phyloP scores from a whole-genome alignment of 2,797 vertebrate genomes.

The Stomatorhinus walkeri region DNA sequence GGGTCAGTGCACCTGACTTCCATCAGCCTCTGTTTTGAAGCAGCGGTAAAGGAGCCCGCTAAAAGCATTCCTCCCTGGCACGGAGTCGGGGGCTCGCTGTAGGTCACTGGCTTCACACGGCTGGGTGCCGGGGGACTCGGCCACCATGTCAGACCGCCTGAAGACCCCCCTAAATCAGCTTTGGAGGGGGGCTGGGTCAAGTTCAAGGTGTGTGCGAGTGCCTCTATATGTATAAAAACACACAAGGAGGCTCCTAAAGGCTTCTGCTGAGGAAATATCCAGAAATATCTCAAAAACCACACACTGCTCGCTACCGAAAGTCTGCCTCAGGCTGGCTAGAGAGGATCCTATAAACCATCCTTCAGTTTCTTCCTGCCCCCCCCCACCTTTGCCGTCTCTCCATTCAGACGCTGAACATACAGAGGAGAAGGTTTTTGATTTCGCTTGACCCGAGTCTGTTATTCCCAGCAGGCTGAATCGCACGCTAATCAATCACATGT shows the following conservation, averaged over 20 bases:
- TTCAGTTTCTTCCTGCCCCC: not conserved
- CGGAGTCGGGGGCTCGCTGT: conserved; percentile 24
- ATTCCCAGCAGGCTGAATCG: conserved; percentile 54
- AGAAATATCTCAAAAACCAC: not conserved
- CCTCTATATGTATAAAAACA: not conserved
- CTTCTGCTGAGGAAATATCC: not conserved
- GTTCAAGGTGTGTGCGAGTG: not conserved
- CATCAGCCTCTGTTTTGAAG: conserved; percentile 20
- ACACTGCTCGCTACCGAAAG: not conserved
- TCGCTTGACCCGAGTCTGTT: conserved; percentile 42
- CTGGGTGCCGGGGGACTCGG: not conserved
- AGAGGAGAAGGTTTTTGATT: conserved; percentile 44
- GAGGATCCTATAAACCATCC: not conserved
- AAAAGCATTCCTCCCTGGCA: conserved; percentile 37
- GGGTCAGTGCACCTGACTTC: conserved; percentile 22
- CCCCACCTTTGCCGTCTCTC: not conserved
- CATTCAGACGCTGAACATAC: not conserved
- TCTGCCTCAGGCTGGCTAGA: not conserved
- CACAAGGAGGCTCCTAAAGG: not conserved
- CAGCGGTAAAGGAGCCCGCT: conserved; percentile 18
- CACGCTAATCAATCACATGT: conserved; percentile 56
- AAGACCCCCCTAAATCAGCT: not conserved
- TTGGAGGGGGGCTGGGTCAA: not conserved
- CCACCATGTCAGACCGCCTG: not conserved
- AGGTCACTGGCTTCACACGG: conserved; percentile 12